These are phyloP conservation scores for Heliornis fulica DNA, from an alignment of 2,113 vertebrate genomes.

Conservation along the genomic window DNA sequence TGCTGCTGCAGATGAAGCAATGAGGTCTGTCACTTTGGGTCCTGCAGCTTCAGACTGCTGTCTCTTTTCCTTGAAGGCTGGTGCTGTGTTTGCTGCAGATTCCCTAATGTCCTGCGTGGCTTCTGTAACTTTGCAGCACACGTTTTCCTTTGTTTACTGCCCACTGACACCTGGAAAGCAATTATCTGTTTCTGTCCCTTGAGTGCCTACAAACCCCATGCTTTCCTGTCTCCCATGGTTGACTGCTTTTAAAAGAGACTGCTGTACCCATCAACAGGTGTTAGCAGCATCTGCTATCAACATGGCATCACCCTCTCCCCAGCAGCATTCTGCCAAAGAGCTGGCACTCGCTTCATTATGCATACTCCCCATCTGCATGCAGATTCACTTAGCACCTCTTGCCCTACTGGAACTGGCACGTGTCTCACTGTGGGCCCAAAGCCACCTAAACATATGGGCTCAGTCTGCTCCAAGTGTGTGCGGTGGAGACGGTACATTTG, in stretches of 20 bases:
- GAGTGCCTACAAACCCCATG: background rate
- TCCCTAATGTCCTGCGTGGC: background rate
- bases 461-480: background rate
- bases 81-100: background rate
- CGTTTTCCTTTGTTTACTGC: background rate
- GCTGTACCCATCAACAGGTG: background rate
- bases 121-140: background rate
- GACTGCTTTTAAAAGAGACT: background rate
- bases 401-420: background rate
- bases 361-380: background rate
- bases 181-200: background rate
- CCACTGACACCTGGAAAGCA: background rate
- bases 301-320: background rate
- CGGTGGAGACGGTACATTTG: background rate
- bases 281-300: background rate
- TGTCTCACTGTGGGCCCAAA: background rate
- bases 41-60: background rate
- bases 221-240: background rate
- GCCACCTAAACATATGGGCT: slow-evolving; percentile 10
- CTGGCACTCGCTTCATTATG: background rate
- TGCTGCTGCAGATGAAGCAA: background rate
- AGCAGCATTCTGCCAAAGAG: slow-evolving; percentile 19
- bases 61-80: background rate
- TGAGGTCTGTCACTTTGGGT: background rate
- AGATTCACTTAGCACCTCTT: background rate